phyloP scores from a whole-genome alignment of 2,113 vertebrate species.

The Salvator merianae region DNA sequence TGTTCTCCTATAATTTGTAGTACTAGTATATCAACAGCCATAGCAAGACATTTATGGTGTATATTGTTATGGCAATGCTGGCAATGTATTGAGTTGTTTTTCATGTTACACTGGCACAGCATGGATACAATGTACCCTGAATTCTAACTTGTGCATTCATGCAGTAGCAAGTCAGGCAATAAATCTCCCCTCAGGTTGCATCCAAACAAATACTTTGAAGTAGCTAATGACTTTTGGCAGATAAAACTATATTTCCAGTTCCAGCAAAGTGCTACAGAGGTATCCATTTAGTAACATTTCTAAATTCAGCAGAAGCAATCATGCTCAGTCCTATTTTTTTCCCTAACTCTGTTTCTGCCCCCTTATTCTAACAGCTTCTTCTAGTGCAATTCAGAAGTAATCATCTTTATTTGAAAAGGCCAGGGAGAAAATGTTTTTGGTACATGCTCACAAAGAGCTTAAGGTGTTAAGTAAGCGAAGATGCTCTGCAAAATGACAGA shows the following conservation, averaged over 20 bases:
- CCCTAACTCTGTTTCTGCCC: background rate
- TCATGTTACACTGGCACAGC: background rate
- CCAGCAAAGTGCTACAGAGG: background rate
- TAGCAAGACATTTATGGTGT: background rate
- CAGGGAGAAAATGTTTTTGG: background rate
- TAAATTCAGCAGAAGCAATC: background rate
- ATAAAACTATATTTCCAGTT: background rate
- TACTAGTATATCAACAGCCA: background rate
- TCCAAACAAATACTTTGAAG: background rate
- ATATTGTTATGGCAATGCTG: background rate
- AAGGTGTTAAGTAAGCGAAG: background rate
- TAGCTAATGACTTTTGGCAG: background rate
- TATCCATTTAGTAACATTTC: background rate
- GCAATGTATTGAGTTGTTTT: background rate
- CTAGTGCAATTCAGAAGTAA: background rate
- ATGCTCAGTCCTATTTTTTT: background rate
- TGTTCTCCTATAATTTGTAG: background rate
- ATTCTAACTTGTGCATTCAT: conserved; percentile 7
- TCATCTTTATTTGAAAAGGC: background rate
- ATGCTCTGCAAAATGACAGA: background rate
- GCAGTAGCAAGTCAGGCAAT: background rate
- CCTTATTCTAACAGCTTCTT: background rate
- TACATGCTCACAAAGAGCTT: background rate
- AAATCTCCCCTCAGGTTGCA: background rate
- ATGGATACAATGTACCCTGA: background rate